phyloP scores from a whole-genome alignment of 2,113 vertebrate genomes.

The Enhydra lutris region DNA sequence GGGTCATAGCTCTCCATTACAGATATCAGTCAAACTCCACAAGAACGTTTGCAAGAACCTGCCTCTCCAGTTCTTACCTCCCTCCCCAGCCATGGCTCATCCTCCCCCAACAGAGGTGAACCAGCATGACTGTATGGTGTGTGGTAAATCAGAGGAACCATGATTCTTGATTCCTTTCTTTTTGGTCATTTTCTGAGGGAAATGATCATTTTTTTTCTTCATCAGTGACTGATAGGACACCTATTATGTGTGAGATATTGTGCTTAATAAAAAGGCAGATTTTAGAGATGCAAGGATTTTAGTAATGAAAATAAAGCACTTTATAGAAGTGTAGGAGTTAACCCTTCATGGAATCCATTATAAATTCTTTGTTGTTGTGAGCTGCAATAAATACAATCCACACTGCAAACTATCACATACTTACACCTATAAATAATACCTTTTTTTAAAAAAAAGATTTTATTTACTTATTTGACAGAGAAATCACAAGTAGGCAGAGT shows the following conservation, averaged over 20 bases:
- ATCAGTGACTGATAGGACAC: not conserved
- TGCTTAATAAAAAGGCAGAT: slow-evolving; percentile 20
- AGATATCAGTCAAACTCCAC: not conserved
- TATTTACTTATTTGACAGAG: not conserved
- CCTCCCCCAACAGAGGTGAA: not conserved
- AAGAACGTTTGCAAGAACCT: not conserved
- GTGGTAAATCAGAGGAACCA: not conserved
- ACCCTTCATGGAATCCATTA: not conserved
- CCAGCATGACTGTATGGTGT: too few relatives aligned
- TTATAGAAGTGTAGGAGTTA: not conserved
- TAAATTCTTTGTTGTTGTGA: not conserved
- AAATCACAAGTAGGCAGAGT: too few relatives aligned
- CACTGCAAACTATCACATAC: not conserved
- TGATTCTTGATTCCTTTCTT: not conserved
- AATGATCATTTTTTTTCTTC: not conserved
- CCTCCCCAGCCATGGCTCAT: not conserved
- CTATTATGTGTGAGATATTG: not conserved
- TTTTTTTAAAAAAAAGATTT: not conserved
- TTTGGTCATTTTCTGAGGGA: not conserved
- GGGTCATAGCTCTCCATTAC: not conserved
- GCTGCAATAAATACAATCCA: not conserved
- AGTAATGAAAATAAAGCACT: not conserved
- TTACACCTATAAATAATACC: not conserved
- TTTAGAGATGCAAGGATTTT: not conserved
- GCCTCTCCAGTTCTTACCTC: not conserved